Percentiles rank a stretch among this genome's conserved stretches.
Conservation (phyloP, 2,113 vertebrate genomes). For the Phylloscopus trochiloides region DNA sequence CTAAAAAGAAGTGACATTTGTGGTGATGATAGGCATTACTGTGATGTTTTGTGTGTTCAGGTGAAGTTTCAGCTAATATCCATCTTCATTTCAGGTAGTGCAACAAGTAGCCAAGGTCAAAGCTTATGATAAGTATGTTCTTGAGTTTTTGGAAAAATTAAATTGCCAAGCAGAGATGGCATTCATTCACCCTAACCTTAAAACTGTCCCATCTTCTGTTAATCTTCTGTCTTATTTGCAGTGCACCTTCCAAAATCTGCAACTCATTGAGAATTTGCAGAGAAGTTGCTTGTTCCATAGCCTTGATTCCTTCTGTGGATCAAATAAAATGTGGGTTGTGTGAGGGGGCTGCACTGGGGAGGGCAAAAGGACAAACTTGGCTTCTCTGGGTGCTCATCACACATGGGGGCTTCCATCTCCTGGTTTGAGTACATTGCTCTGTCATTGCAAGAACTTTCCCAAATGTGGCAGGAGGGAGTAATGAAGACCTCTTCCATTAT, state of each 20-base stretch:
- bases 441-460: background rate
- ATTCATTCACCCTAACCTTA: background rate
- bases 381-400: background rate
- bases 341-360: background rate
- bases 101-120: background rate
- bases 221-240: background rate
- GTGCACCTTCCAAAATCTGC: background rate
- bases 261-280: background rate
- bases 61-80: background rate
- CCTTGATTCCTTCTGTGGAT: background rate
- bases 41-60: background rate
- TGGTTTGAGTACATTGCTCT: background rate
- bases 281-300: background rate
- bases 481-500: background rate
- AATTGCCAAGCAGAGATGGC: background rate
- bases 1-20: background rate
- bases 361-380: rapidly evolving
- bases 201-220: background rate
- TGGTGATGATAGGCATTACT: background rate
- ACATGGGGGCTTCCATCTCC: background rate
- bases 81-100: background rate
- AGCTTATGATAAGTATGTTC: background rate
- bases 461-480: background rate
- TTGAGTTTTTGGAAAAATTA: background rate
- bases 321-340: rapidly evolving